Evolutionary conservation across 2,797 vertebrate species (phyloP), one percentile per base, ranked within the genome.

Genomic region (Siniperca undulata): DNA sequence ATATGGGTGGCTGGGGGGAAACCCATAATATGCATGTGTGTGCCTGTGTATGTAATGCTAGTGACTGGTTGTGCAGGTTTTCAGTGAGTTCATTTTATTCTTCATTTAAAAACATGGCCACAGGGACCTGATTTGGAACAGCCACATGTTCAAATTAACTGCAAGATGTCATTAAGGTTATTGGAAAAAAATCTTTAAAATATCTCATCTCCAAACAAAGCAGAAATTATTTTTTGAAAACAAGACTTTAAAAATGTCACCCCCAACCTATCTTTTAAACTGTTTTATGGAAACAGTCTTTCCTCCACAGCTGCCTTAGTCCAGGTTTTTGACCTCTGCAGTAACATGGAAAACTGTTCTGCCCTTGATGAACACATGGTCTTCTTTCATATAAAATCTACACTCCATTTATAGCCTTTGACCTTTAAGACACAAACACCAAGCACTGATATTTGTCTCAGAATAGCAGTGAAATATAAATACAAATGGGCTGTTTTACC

Each of bases 61-160:
- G 20, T 65, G 83, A 53, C 46, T 30, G 44, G 20, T 60, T 42
- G 58, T 58, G 81, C 58, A 36, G 55, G 50, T 52, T 52, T 53
- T 58, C 61, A 64, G 6, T 13, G 62, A 60, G 27, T 36, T 68
- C 2, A 75, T 73, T 70, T 59, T 40, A 67, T 59, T 77, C 12
- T 22, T 62, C 60, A 78, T 83, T 78, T 48, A 42, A 58, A 78
- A 84, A 74, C 76, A 36, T 50, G 61, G 62, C 50, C 61, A 48
- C 65, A 36, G 30, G 16, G 34, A 22, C 2, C 62, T 40, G 24
- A 46, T 78, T 60, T n/a, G 9, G 30, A 73, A 17, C 36, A 40
- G 24, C 36, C 0, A 30, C 66, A 46, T 30, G 19, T 78, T 76
- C 48, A 65, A 30, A 38, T 77, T 53, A 42, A 34, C 17, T 17